Conservation (phyloP, 2,113 vertebrate species). For the Coptodon bakossiorum region DNA sequence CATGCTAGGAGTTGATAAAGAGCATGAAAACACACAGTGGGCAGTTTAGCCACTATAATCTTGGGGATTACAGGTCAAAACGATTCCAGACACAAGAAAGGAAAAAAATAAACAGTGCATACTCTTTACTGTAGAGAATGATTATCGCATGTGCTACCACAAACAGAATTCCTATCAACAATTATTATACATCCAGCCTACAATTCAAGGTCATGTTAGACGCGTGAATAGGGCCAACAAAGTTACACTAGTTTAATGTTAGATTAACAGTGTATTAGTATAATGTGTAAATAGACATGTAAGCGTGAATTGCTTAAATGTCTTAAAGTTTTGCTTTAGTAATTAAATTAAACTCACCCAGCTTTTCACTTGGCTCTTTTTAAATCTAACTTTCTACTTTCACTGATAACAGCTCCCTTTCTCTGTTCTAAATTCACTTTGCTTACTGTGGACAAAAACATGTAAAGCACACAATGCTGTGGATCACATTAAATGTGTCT, state of each 20-base stretch:
- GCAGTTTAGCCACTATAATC: slow-evolving; percentile 65
- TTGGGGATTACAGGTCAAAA: slow-evolving; percentile 65
- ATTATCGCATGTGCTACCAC: background rate
- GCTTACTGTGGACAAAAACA: background rate
- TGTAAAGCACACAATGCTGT: background rate
- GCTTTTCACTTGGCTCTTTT: background rate
- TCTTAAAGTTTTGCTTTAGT: background rate
- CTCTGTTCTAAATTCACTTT: background rate
- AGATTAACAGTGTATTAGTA: background rate
- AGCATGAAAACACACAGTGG: slow-evolving; percentile 59
- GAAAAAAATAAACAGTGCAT: background rate
- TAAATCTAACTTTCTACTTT: background rate
- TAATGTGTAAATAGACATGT: background rate
- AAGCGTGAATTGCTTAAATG: background rate
- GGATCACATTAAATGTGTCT: background rate
- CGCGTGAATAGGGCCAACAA: background rate
- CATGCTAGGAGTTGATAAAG: slow-evolving; percentile 57
- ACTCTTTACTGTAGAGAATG: background rate
- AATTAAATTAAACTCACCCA: background rate
- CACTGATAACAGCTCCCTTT: background rate
- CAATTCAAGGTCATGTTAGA: background rate
- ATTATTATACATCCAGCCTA: background rate
- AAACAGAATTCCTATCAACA: background rate
- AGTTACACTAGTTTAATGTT: background rate
- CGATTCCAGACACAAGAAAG: slow-evolving; percentile 41